These are phyloP conservation scores for Cyclina sinensis DNA, from an alignment of 1,140 invertebrate species.

Conservation along the genomic window DNA sequence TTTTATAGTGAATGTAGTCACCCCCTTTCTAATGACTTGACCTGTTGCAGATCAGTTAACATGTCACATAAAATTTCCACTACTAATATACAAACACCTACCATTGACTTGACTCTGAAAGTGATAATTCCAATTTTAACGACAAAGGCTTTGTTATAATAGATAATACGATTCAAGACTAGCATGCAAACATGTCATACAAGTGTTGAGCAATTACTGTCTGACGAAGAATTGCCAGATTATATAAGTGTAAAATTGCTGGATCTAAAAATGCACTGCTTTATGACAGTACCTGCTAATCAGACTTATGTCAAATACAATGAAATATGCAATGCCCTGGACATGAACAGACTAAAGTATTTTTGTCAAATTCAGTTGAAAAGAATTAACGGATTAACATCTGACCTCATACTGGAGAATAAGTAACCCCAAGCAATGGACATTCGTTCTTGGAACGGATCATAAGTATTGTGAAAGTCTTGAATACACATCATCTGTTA, in stretches of 20 bases:
- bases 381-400: neutral
- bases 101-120: neutral
- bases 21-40: slow-evolving; percentile 18
- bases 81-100: neutral
- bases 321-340: neutral
- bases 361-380: neutral
- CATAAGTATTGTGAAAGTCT: neutral
- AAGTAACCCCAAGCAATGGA: neutral
- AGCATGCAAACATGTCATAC: no score
- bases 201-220: no score
- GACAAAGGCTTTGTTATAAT: neutral
- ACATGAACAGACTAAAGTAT: neutral
- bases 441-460: neutral
- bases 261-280: no score
- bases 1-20: slow-evolving; percentile 18
- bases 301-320: neutral
- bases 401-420: neutral
- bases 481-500: slow-evolving; percentile 9
- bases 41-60: slow-evolving; percentile 20
- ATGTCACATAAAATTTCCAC: neutral
- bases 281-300: neutral
- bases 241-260: no score
- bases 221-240: no score
- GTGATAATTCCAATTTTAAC: no score
- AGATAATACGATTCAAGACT: slow-evolving; percentile 52